Percentiles rank a stretch among this genome's conserved stretches.
These are phyloP conservation scores for Tamias sibiricus DNA, from an alignment of 2,113 vertebrate species.

Conservation along the genomic window DNA sequence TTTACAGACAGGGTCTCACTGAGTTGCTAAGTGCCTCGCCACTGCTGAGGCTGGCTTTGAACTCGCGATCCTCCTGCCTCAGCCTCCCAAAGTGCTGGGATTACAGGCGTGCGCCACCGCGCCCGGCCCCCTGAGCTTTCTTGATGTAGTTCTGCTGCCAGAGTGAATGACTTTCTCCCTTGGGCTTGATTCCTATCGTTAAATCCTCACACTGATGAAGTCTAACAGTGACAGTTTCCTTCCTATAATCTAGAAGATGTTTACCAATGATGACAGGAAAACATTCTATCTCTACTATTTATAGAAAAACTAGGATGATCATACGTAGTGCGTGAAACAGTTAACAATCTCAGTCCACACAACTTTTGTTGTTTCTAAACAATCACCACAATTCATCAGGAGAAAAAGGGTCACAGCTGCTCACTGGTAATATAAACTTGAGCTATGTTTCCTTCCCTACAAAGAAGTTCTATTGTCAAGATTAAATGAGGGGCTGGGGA, in stretches of 20 bases:
- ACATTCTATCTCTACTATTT: neutral
- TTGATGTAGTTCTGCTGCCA: constrained; percentile 40
- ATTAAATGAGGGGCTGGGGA: constrained; percentile 6
- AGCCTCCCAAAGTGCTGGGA: too few relatives aligned
- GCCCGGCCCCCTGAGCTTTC: constrained; percentile 17
- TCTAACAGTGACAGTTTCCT: neutral
- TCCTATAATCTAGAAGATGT: neutral
- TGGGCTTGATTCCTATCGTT: neutral
- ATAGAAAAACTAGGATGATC: neutral
- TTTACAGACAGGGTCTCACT: too few relatives aligned
- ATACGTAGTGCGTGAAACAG: neutral
- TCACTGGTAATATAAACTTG: neutral
- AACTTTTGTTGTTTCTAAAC: constrained; percentile 40
- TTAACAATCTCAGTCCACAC: neutral
- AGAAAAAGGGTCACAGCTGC: neutral
- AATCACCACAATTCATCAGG: neutral
- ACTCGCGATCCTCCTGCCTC: too few relatives aligned
- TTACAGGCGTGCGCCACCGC: too few relatives aligned
- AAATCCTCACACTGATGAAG: constrained; percentile 11
- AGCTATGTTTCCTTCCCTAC: neutral
- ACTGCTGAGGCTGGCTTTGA: too few relatives aligned
- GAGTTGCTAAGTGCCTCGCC: too few relatives aligned
- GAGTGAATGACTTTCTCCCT: neutral
- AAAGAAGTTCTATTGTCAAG: constrained; percentile 24
- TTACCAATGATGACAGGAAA: constrained; percentile 47